Conservation (phyloP, 2,888 invertebrate genomes). For the Platypus cylindrus region DNA sequence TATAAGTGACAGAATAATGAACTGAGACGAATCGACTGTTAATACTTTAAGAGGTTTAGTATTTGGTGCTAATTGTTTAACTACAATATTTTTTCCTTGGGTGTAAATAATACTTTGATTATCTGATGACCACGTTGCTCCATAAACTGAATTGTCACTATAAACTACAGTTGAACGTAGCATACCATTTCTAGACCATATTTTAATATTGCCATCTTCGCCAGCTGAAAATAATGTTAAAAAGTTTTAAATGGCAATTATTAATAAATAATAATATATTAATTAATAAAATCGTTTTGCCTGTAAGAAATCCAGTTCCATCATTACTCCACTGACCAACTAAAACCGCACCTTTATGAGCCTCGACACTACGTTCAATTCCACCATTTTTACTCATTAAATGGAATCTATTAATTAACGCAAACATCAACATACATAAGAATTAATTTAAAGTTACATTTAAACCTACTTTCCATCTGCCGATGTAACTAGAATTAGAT, state of each 20-base stretch:
- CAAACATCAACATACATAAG: neutral
- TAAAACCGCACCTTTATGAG: conserved; percentile 85
- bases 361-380: conserved; percentile 84
- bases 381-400: conserved; percentile 64
- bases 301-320: conserved; percentile 86
- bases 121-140: conserved; percentile 71
- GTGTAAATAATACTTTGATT: conserved; percentile 56
- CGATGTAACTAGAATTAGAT: conserved; percentile 73
- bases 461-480: conserved; percentile 66
- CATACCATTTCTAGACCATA: conserved; percentile 95
- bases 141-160: conserved; percentile 69
- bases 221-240: conserved; percentile 49
- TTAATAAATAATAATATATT: no score
- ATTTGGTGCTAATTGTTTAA: conserved; percentile 62
- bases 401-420: conserved; percentile 7
- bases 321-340: conserved; percentile 89
- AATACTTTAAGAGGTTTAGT: conserved; percentile 57
- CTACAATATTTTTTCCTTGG: conserved; percentile 51
- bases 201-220: conserved; percentile 92
- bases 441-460: neutral
- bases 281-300: no score
- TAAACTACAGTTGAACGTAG: conserved; percentile 78
- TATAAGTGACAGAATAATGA: no score
- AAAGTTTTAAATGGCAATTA: neutral
- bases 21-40: conserved; percentile 1